Conservation (phyloP, 2,888 invertebrate genomes). For the Aleiodes leptofemur region DNA sequence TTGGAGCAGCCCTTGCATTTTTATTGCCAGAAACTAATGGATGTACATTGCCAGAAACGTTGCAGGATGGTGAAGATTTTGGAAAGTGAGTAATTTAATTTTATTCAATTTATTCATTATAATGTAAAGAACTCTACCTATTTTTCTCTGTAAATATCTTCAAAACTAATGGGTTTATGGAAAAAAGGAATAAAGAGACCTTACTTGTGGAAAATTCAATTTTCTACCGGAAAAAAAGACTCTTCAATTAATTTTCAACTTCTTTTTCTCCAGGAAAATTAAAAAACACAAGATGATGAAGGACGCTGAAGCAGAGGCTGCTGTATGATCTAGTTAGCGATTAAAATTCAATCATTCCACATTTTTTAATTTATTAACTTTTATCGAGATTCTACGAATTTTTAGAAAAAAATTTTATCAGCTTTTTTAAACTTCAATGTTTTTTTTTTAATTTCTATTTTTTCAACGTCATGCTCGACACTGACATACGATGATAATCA, state of each 20-base stretch:
- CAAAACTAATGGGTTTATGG: too few species aligned
- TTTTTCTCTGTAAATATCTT: background rate
- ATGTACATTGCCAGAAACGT: slow-evolving; percentile 85
- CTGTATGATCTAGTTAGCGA: slow-evolving; percentile 56
- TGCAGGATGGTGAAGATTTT: slow-evolving; percentile 86
- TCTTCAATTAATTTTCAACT: too few species aligned
- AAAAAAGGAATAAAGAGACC: too few species aligned
- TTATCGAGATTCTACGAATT: slow-evolving; percentile 17
- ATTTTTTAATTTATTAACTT: slow-evolving; percentile 57
- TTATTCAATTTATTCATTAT: background rate
- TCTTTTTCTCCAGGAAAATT: slow-evolving; percentile 33
- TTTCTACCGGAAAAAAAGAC: too few species aligned
- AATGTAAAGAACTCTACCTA: background rate
- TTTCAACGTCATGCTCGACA: too few species aligned
- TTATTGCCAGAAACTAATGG: slow-evolving; percentile 88
- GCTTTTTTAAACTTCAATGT: too few species aligned
- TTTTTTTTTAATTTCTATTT: too few species aligned
- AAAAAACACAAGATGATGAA: slow-evolving; percentile 54
- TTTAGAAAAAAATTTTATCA: too few species aligned
- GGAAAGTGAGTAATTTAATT: slow-evolving; percentile 73
- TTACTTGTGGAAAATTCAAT: too few species aligned
- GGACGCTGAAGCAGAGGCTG: slow-evolving; percentile 62
- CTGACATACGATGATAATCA: background rate
- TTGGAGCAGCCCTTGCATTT: slow-evolving; percentile 82
- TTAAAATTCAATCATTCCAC: slow-evolving; percentile 61